phyloP scores from a whole-genome alignment of 1,140 invertebrate species.

The Caenorhabditis brenneri region DNA sequence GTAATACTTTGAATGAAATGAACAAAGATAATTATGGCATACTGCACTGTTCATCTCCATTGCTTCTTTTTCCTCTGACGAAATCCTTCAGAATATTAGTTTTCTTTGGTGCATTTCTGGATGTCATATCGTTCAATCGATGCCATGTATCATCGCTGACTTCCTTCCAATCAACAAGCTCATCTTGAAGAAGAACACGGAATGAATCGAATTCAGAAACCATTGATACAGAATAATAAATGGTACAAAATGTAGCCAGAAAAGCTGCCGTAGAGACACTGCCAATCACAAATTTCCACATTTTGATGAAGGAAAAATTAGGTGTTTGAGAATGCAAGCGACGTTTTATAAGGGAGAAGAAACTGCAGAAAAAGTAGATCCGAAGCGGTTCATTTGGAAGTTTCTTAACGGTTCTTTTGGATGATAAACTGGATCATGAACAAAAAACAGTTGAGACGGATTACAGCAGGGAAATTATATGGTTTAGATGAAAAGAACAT shows the following conservation, averaged over 20 bases:
- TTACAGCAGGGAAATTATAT: too few relatives aligned
- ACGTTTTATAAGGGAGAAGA: neutral
- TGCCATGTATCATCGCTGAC: conserved; percentile 32
- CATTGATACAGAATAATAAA: conserved; percentile 16
- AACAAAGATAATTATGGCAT: neutral
- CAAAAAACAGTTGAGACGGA: too few relatives aligned
- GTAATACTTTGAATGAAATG: neutral
- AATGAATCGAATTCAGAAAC: neutral
- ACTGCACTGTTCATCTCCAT: conserved; percentile 23
- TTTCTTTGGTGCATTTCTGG: conserved; percentile 12
- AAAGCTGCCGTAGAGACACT: conserved; percentile 1
- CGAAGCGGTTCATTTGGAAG: neutral
- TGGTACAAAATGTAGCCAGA: neutral
- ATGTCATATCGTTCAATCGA: neutral
- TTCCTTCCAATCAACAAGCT: neutral
- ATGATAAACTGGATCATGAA: neutral
- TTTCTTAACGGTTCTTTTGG: neutral
- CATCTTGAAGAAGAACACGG: neutral
- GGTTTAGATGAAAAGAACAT: too few relatives aligned
- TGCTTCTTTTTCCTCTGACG: conserved; percentile 30
- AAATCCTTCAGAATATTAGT: neutral
- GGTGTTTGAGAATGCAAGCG: neutral
- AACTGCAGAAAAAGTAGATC: neutral
- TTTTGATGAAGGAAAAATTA: neutral
- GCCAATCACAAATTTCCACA: conserved; percentile 26